Conservation (phyloP, 1,140 invertebrate species). For the Amyelois transitella region DNA sequence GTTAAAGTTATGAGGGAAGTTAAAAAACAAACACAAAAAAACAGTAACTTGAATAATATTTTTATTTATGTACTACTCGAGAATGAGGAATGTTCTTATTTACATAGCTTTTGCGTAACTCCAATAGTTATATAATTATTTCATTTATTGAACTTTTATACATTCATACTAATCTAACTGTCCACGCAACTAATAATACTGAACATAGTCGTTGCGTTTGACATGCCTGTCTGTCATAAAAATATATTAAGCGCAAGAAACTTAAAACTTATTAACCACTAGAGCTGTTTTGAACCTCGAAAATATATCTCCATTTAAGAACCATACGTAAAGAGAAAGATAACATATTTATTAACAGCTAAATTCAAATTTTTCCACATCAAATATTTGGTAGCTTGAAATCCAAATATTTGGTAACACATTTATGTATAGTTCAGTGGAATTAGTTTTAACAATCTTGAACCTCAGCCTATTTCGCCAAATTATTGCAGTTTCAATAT, state of each 20-base stretch:
- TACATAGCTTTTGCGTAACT: slow-evolving; percentile 60
- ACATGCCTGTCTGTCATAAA: not conserved
- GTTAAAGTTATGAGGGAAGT: slow-evolving; percentile 15
- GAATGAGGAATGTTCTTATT: slow-evolving; percentile 72
- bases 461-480: not conserved
- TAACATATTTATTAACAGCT: slow-evolving; percentile 6
- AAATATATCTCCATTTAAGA: no score
- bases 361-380: not conserved
- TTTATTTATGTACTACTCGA: slow-evolving; percentile 71
- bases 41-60: slow-evolving; percentile 74
- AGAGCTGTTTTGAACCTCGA: no score
- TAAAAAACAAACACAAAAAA: slow-evolving; percentile 49
- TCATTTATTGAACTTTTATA: slow-evolving; percentile 39
- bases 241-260: not conserved
- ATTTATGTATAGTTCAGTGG: no score
- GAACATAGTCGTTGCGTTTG: slow-evolving; percentile 23
- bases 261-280: not conserved
- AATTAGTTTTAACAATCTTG: not conserved
- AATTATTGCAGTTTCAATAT: slow-evolving; percentile 15
- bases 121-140: slow-evolving; percentile 56
- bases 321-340: not conserved
- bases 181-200: slow-evolving; percentile 63
- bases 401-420: no score
- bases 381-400: not conserved
- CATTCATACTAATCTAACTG: slow-evolving; percentile 38